Conservation (phyloP, 2,113 vertebrate species). For the Chloropsis cyanopogon region DNA sequence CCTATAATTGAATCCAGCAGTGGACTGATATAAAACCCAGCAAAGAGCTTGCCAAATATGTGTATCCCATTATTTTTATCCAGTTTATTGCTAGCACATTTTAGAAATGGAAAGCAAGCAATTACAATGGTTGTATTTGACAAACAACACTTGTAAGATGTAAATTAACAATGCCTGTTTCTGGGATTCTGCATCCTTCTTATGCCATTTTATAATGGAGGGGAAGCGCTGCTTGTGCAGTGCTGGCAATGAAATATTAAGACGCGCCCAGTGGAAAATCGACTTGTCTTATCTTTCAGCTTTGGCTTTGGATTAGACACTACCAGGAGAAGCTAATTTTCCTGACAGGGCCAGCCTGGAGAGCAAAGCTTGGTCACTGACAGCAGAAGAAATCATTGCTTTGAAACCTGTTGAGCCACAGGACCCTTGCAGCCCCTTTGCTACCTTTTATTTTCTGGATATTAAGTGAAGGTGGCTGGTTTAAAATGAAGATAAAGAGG, state of each 20-base stretch:
- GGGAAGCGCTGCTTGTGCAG: neutral
- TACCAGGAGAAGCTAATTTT: neutral
- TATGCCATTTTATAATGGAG: neutral
- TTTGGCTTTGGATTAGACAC: neutral
- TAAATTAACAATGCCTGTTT: neutral
- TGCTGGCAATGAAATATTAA: neutral
- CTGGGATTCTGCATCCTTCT: neutral
- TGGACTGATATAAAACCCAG: neutral
- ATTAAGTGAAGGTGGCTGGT: neutral
- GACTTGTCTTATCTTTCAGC: neutral
- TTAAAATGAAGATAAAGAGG: neutral
- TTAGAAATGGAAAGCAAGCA: neutral
- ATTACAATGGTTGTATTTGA: neutral
- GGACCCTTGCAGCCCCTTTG: neutral
- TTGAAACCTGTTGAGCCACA: neutral
- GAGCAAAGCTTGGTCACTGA: neutral
- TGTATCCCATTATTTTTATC: neutral
- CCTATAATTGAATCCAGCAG: neutral
- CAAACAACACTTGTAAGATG: neutral
- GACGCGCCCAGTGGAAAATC: fast-evolving
- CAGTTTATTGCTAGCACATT: neutral
- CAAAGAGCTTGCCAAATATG: neutral
- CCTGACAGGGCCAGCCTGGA: neutral
- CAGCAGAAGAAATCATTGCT: neutral
- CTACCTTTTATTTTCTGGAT: neutral